These are phyloP conservation scores for Luffia ferchaultella DNA, from an alignment of 2,888 invertebrate species.

Conservation along the genomic window DNA sequence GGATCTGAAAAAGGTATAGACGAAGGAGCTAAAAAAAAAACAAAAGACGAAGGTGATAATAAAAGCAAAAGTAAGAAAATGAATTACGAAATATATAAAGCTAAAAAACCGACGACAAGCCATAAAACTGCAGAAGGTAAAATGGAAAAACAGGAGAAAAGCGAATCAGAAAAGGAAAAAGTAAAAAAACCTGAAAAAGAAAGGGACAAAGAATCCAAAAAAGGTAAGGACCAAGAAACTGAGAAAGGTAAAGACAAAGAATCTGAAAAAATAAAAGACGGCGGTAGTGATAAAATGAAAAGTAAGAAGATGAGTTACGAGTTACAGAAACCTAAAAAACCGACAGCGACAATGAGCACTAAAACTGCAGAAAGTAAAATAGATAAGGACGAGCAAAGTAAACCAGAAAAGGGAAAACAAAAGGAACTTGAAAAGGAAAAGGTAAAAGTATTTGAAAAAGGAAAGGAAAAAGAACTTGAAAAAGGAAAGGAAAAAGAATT, in stretches of 20 bases:
- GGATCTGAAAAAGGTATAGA: conserved; percentile 7
- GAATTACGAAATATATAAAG: not conserved
- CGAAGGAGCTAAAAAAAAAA: conserved; percentile 5
- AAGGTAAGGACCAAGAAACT: conserved; percentile 5
- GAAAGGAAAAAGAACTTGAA: conserved; percentile 7
- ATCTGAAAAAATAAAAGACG: conserved; percentile 1
- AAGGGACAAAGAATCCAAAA: conserved; percentile 2
- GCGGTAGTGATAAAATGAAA: not conserved
- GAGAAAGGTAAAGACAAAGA: conserved; percentile 8
- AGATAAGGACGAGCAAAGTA: no score
- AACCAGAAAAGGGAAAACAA: no score
- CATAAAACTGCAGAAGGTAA: conserved; percentile 1
- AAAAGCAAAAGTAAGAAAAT: conserved; percentile 4
- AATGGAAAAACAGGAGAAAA: conserved; percentile 12
- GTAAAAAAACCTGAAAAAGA: conserved; percentile 6
- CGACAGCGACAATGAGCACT: no score
- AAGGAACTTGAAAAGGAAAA: conserved; percentile 1
- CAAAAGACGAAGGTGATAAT: conserved; percentile 2
- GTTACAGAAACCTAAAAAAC: no score
- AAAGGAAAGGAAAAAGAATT: conserved; percentile 8
- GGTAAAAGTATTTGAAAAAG: conserved; percentile 6
- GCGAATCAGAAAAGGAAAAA: conserved; percentile 12
- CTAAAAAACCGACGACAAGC: conserved; percentile 3
- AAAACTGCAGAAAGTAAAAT: no score
- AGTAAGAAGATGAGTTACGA: no score